Base-by-base conservation (phyloP, 2,797 vertebrate species). In the Ctenopoma multispine region DNA sequence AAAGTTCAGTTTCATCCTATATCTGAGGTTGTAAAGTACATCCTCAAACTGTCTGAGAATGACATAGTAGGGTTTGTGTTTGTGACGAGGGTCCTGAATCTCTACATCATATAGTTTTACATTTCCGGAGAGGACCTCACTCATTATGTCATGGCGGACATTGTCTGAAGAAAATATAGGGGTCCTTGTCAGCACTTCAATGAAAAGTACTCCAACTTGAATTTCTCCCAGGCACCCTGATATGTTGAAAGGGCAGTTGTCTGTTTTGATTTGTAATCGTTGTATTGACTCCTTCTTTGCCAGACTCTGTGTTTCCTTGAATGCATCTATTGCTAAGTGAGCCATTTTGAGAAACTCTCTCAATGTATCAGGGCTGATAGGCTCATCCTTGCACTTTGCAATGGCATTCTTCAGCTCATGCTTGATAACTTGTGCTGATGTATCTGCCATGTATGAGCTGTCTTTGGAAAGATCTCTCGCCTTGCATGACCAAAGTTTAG, bases 401-500 rank as follows among this genome's bases (percentile, higher is more conserved):
- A 91, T 69, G 7, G 54, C 59, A 83, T 78, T 48, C 67, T 82
- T 92, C 0, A 94, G 10, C 40, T 91, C 78, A 57, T 90, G 85
- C 56, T 92, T 90, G 17, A 92, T 58, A 5, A 94, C 86, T 73
- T 93, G 93, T 56, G 91, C 92, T 6, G 73, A 76, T 56, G 92
- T 94, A 76, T 94, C 92, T 5, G 88, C 81, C 7, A 93, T 88
- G 21, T 92, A 92, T 0, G 92, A 94, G 66, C 18, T 93, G 17
- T 89, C 77, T 18, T 47, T 76, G 17, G 58, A 80, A 44, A 88
- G 79, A 0, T 34, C 34, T 83, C 73, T 91, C 43, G 93, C 91
- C 34, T 51, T 75, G 2, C 23, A 0, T 72, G 92, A 89, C 87
- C 84, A 92, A 1, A 0, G 0, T 7, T 71, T 89, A 57, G 92